phyloP scores from a whole-genome alignment of 1,140 invertebrate species.

The Patella vulgata region DNA sequence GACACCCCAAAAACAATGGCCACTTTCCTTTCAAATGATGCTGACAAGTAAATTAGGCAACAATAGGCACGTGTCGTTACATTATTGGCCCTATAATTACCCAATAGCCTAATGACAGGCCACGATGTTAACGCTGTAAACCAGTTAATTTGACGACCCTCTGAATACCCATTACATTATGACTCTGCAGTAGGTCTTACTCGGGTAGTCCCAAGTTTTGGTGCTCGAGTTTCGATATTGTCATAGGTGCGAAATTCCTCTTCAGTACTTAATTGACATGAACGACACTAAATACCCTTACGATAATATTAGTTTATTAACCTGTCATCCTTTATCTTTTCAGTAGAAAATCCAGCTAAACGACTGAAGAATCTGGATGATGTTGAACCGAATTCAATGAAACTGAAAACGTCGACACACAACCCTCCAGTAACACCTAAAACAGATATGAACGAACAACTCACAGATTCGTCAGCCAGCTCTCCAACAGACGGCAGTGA shows the following conservation, averaged over 20 bases:
- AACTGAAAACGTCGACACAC: slow-evolving; percentile 13
- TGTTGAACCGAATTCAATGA: slow-evolving; percentile 3
- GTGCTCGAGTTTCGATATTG: background rate
- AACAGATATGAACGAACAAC: background rate
- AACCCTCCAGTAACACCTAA: background rate
- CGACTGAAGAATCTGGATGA: background rate
- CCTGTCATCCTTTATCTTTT: slow-evolving; percentile 1
- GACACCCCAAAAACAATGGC: no score
- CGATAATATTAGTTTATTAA: background rate
- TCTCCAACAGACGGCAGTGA: slow-evolving; percentile 7
- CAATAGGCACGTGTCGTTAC: no score
- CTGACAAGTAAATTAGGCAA: no score
- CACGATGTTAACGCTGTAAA: no score
- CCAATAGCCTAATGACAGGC: no score
- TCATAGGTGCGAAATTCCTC: background rate
- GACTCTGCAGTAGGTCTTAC: no score
- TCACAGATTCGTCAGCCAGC: background rate
- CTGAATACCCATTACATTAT: no score
- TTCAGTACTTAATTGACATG: background rate
- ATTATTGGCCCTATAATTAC: no score
- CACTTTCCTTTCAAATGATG: no score
- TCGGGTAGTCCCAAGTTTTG: no score
- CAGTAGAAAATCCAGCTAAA: slow-evolving; percentile 1
- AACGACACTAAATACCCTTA: background rate
- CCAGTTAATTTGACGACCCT: no score